Conservation (phyloP, 2,113 vertebrate genomes). For the Aptenodytes patagonicus region DNA sequence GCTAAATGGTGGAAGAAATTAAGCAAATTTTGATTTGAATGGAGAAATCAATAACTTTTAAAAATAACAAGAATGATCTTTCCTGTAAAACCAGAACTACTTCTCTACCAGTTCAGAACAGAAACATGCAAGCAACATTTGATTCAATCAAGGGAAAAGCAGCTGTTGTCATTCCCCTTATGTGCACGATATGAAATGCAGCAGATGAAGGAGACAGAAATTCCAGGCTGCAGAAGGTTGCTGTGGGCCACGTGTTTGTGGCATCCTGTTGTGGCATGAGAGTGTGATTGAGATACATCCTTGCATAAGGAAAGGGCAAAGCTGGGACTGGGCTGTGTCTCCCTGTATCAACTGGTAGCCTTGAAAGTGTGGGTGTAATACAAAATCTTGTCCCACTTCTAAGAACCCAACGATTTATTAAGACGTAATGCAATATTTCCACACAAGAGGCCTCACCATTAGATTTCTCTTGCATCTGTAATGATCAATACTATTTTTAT, state of each 20-base stretch:
- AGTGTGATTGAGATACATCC: neutral
- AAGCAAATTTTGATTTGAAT: neutral
- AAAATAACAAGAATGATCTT: neutral
- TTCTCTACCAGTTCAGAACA: neutral
- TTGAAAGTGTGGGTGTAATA: neutral
- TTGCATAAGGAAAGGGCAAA: neutral
- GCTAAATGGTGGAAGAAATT: neutral
- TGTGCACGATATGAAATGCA: neutral
- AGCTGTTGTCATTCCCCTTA: neutral
- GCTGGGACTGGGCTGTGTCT: neutral
- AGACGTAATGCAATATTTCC: neutral
- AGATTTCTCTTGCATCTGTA: neutral
- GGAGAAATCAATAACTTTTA: neutral
- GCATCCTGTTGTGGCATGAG: neutral
- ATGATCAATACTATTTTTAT: neutral
- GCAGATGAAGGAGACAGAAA: neutral
- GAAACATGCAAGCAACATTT: neutral
- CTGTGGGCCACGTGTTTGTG: rapidly evolving
- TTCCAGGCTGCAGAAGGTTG: neutral
- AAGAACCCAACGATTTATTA: neutral
- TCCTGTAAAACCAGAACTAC: neutral
- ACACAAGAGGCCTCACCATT: neutral
- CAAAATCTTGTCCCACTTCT: neutral
- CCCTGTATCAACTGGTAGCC: neutral
- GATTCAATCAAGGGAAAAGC: neutral